Conservation (phyloP, 2,888 invertebrate genomes). For the Resseliella maxima region DNA sequence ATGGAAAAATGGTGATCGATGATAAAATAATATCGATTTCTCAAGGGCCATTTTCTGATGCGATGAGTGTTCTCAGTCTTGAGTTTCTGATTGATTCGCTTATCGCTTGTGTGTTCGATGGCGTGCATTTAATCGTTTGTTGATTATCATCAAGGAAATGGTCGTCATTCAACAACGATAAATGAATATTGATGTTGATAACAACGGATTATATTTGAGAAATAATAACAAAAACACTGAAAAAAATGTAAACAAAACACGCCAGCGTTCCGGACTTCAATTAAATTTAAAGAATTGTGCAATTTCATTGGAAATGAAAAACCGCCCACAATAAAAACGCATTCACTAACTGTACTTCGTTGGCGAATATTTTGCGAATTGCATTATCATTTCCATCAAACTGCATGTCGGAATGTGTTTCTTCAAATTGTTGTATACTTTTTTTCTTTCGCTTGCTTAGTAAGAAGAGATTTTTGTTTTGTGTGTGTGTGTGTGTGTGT, state of each 20-base stretch:
- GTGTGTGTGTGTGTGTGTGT: too few species aligned
- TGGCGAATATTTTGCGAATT: background rate
- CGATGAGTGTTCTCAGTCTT: background rate
- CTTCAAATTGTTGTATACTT: background rate
- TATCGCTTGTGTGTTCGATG: too few species aligned
- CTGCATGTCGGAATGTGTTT: slow-evolving; percentile 14
- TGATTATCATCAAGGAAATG: slow-evolving; percentile 31
- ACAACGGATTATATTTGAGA: background rate
- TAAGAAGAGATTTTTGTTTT: too few species aligned
- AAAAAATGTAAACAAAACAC: background rate
- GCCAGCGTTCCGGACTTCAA: too few species aligned
- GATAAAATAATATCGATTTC: background rate
- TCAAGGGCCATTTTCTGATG: background rate
- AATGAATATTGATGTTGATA: background rate
- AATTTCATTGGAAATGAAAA: background rate
- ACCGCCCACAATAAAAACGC: slow-evolving; percentile 17
- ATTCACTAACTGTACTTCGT: background rate
- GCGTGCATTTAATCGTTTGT: slow-evolving; percentile 1
- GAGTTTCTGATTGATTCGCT: too few species aligned
- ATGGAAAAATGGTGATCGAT: background rate
- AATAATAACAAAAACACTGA: background rate
- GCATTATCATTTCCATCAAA: slow-evolving; percentile 24
- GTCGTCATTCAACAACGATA: background rate
- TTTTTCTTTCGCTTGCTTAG: background rate
- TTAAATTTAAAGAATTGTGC: slow-evolving; percentile 18